Evolutionary conservation across 2,888 invertebrate species (phyloP).

Genomic region (Trypoxylon attenuatum): DNA sequence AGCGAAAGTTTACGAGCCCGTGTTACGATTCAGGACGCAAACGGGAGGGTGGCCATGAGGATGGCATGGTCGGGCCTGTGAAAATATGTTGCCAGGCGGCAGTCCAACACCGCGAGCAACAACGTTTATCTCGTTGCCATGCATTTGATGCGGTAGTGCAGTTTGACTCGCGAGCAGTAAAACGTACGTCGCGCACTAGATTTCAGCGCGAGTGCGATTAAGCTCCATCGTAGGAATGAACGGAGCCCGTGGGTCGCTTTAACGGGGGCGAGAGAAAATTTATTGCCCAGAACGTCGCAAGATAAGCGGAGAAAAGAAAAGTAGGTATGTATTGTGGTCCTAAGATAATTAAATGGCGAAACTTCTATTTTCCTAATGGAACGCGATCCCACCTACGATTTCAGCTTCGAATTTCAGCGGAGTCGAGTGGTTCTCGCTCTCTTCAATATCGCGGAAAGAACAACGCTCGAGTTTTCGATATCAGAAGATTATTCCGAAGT

Average conservation of each 20-base stretch:
- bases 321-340: slow-evolving; percentile 6
- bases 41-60: too few species aligned
- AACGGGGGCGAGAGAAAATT: slow-evolving; percentile 1
- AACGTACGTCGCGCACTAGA: neutral
- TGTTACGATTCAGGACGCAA: slow-evolving; percentile 2
- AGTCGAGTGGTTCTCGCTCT: neutral
- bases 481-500: slow-evolving; percentile 9
- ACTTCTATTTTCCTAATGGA: neutral
- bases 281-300: slow-evolving; percentile 6
- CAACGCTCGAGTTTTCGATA: neutral
- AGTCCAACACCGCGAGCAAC: too few species aligned
- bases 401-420: neutral
- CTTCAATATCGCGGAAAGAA: neutral
- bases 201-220: too few species aligned
- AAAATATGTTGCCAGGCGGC: too few species aligned
- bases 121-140: slow-evolving; percentile 10
- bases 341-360: neutral
- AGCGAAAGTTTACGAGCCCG: slow-evolving; percentile 23
- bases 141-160: slow-evolving; percentile 3
- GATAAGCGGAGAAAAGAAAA: slow-evolving; percentile 18
- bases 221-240: too few species aligned
- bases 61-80: too few species aligned
- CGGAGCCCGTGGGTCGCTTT: neutral
- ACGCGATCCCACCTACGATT: neutral
- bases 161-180: slow-evolving; percentile 7